A percentile compares a stretch with the other conserved stretches of the same genome.
Evolutionary conservation across 1,140 invertebrate species (phyloP).

Genomic region (Pseudomyrmex flavicornis): DNA sequence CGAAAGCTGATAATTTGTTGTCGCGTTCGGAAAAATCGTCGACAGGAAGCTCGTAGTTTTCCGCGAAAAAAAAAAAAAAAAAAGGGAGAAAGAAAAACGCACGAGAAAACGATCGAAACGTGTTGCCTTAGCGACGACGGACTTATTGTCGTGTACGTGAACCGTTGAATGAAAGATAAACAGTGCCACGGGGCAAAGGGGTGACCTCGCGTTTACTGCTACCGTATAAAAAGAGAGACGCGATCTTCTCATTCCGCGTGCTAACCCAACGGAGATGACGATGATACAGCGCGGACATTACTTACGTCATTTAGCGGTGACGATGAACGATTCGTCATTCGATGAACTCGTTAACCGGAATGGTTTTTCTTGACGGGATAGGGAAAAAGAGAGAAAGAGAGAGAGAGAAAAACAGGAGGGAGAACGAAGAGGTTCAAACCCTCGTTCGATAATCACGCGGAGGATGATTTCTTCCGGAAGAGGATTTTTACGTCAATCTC

Average conservation of each 20-base stretch:
- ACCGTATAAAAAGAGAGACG: slow-evolving; percentile 8
- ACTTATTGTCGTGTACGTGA: slow-evolving; percentile 31
- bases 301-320: slow-evolving; percentile 44
- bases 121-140: slow-evolving; percentile 22
- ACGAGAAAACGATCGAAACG: slow-evolving; percentile 32
- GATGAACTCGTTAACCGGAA: slow-evolving; percentile 26
- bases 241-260: background rate
- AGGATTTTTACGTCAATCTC: background rate
- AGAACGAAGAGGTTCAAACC: too few species aligned
- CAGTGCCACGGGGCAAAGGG: slow-evolving; percentile 33
- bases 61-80: background rate
- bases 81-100: too few species aligned
- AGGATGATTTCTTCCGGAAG: background rate
- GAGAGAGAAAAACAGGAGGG: too few species aligned
- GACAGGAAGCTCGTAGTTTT: background rate
- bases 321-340: slow-evolving; percentile 30
- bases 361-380: background rate
- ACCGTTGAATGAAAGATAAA: slow-evolving; percentile 32
- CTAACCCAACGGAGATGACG: background rate
- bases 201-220: slow-evolving; percentile 17
- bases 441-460: slow-evolving; percentile 4
- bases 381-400: too few species aligned
- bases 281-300: slow-evolving; percentile 2
- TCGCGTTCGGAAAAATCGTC: slow-evolving; percentile 9
- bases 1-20: background rate